Base-by-base conservation (phyloP, 2,113 vertebrate species). In the Varanus salvator region DNA sequence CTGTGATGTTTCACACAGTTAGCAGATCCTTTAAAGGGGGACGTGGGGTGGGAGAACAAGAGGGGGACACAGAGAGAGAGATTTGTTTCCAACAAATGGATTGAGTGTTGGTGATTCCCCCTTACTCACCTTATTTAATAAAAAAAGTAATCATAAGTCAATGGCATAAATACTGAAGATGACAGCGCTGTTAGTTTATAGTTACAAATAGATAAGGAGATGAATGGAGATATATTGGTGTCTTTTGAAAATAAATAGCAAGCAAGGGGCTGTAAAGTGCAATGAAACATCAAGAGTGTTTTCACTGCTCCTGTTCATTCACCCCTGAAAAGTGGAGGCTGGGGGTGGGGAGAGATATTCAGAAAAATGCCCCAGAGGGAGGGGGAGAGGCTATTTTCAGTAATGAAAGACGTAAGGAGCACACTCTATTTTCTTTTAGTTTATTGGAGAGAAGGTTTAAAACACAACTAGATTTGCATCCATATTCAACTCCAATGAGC, bases 201-300 rank as follows among this genome's bases (percentile, higher is more conserved):
- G 68, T 90, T 92, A 75, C 86, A 87, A 90, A 90, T 74, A 60
- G 86, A 75, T 80, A 75, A 87, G 75, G 75, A 92, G 75, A 87
- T 84, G 54, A 68, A 88, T 90, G 91, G 88, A 84, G 87, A 92
- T 78, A 71, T 84, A 78, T 66, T 14, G 80, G 78, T 66, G 72
- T 31, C 80, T 80, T 87, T 84, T 38, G 38, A 80, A 86, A 87
- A 85, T 85, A 90, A 90, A 88, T 68, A 75, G n/a, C 38, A 72
- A 87, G 88, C 60, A 54, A 60, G 27, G 21, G 34, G 68, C n/a
- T 64, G 57, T 75, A 91, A 74, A 85, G 31, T 66, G 71, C 54
- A 44, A 25, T 48, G 60, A 54, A 89, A 89, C n/a, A 8, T 57
- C 88, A 69, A 77, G 44, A 21, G 75, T 2, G 29, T 38, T 68